Evolutionary conservation across 2,113 vertebrate species (phyloP).

Genomic region (Mellivora capensis): DNA sequence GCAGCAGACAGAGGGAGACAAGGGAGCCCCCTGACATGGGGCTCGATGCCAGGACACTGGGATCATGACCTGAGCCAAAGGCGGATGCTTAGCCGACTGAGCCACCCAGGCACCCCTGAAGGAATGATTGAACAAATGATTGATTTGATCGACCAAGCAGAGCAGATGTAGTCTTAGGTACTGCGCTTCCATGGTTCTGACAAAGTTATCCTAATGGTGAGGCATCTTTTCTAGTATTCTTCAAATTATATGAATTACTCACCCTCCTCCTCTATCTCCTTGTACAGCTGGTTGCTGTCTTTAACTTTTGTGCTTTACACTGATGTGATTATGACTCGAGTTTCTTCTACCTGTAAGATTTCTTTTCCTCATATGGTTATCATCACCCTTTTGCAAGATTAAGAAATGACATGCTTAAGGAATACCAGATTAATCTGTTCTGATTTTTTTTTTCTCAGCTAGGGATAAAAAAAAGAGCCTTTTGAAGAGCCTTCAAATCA

Average conservation of each 20-base stretch:
- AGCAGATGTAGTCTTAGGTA: background rate
- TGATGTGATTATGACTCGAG: background rate
- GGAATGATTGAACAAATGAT: background rate
- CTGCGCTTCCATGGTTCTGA: background rate
- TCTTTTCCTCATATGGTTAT: constrained; percentile 32
- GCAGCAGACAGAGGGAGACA: no score
- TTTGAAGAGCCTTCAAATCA: constrained; percentile 65
- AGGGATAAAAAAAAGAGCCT: constrained; percentile 54
- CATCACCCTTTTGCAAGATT: constrained; percentile 25
- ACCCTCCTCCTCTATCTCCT: background rate
- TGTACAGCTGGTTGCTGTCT: background rate
- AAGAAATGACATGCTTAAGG: constrained; percentile 45
- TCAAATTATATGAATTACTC: background rate
- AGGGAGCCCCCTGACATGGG: no score
- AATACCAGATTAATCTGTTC: constrained; percentile 55
- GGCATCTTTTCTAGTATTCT: background rate
- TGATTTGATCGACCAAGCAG: background rate
- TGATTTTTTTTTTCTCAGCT: constrained; percentile 42
- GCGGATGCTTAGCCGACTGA: no score
- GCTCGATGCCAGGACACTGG: no score
- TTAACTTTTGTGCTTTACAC: background rate
- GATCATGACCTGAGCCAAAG: no score
- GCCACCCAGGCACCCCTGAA: background rate
- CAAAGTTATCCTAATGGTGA: background rate
- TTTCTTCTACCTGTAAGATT: background rate